phyloP scores from a whole-genome alignment of 92 coral and sea anemone genomes.

The Nematostella vectensis region DNA sequence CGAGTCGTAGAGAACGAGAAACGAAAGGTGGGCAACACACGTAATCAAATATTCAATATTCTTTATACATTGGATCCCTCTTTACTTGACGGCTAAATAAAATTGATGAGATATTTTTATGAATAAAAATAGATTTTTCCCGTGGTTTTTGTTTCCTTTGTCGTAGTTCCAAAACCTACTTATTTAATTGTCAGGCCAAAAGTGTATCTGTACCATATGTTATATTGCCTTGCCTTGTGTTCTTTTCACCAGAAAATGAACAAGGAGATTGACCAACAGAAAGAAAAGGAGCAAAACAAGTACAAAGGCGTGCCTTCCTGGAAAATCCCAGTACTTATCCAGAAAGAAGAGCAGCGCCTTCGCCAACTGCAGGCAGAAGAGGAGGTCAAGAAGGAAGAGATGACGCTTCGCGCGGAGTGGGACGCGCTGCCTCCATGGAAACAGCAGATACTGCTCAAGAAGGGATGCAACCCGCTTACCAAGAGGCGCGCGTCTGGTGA shows the following conservation, averaged over 20 bases:
- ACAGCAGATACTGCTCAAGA: conserved; percentile 7
- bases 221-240: no score
- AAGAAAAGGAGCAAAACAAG: conserved; percentile 8
- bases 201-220: no score
- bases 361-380: conserved; percentile 6
- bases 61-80: neutral
- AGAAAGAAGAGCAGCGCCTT: conserved; percentile 5
- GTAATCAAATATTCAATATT: no score
- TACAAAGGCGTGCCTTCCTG: conserved; percentile 15
- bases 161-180: no score
- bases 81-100: conserved; percentile 2
- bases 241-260: neutral
- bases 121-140: no score
- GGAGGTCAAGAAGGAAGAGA: neutral
- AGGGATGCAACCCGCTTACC: conserved; percentile 8
- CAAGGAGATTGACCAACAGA: neutral
- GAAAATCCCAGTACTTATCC: conserved; percentile 8
- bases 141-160: no score
- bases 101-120: no score
- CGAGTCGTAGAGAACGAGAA: neutral
- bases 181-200: no score
- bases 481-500: neutral
- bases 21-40: no score
- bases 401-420: conserved; percentile 12
- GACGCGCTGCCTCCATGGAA: conserved; percentile 12